phyloP scores from a whole-genome alignment of 2,888 invertebrate species.

The Microctonus hyperodae region DNA sequence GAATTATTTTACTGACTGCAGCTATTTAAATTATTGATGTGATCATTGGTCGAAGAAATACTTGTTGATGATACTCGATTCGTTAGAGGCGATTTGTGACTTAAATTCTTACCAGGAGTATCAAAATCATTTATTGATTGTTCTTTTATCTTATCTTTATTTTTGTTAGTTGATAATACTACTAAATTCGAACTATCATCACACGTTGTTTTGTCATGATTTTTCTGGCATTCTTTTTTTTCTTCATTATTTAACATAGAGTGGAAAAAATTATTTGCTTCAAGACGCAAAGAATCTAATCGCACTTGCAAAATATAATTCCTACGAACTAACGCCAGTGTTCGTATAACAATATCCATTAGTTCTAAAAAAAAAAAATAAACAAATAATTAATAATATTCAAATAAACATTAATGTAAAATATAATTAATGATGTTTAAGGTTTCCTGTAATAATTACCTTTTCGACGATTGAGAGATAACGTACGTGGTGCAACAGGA shows the following conservation, averaged over 20 bases:
- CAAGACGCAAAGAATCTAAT: slow-evolving; percentile 50
- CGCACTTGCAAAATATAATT: slow-evolving; percentile 52
- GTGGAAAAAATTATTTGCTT: slow-evolving; percentile 50
- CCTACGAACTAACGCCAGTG: slow-evolving; percentile 49
- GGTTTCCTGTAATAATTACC: slow-evolving; percentile 42
- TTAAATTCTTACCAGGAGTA: not conserved
- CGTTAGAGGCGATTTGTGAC: not conserved
- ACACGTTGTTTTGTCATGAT: not conserved
- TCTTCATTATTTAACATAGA: slow-evolving; percentile 50
- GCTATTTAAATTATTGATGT: slow-evolving; percentile 8
- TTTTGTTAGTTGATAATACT: slow-evolving; percentile 33
- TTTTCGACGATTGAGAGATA: slow-evolving; percentile 44
- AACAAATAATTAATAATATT: not conserved
- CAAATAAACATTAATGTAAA: not conserved
- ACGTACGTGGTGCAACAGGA: slow-evolving; percentile 29
- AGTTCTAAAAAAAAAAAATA: slow-evolving; percentile 45
- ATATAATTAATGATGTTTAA: not conserved
- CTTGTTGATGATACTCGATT: slow-evolving; percentile 29
- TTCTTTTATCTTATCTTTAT: slow-evolving; percentile 16
- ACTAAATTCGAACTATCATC: slow-evolving; percentile 6
- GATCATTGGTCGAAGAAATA: slow-evolving; percentile 15
- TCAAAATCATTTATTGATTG: not conserved
- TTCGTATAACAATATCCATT: slow-evolving; percentile 49
- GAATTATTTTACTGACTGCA: not conserved
- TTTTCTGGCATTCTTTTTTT: slow-evolving; percentile 33